These are phyloP conservation scores for Strigops habroptila DNA, from an alignment of 2,113 vertebrate genomes.

Conservation along the genomic window DNA sequence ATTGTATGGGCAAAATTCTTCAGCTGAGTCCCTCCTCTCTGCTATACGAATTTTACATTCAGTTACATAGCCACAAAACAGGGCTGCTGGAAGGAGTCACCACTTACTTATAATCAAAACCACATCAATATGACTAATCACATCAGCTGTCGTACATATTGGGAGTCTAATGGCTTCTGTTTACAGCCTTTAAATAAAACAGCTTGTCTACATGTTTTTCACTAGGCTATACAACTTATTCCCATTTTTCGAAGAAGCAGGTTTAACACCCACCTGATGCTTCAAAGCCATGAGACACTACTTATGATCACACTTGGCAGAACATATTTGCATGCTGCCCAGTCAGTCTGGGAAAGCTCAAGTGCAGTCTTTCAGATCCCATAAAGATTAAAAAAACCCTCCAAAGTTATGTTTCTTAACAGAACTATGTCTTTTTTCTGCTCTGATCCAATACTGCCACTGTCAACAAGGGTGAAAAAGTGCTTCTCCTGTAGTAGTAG, in stretches of 20 bases:
- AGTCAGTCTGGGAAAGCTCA: neutral
- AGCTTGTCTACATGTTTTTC: neutral
- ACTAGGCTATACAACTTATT: neutral
- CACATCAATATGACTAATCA: neutral
- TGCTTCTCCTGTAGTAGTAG: neutral
- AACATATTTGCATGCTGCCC: neutral
- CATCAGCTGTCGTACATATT: neutral
- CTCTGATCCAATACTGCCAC: neutral
- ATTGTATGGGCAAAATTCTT: neutral
- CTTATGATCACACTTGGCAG: neutral
- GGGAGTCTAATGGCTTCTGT: neutral
- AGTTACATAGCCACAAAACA: neutral
- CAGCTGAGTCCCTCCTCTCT: neutral
- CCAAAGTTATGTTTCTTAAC: neutral
- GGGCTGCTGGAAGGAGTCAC: neutral
- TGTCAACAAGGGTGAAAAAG: neutral
- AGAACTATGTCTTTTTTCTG: neutral
- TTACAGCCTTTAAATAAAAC: neutral
- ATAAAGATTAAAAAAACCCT: neutral
- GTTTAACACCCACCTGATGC: neutral
- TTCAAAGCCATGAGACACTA: neutral
- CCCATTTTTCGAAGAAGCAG: neutral
- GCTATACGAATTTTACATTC: neutral
- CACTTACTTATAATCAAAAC: neutral
- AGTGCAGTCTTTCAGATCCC: neutral